Base-by-base conservation (phyloP, 2,888 invertebrate species). In the Hydriomena furcata region DNA sequence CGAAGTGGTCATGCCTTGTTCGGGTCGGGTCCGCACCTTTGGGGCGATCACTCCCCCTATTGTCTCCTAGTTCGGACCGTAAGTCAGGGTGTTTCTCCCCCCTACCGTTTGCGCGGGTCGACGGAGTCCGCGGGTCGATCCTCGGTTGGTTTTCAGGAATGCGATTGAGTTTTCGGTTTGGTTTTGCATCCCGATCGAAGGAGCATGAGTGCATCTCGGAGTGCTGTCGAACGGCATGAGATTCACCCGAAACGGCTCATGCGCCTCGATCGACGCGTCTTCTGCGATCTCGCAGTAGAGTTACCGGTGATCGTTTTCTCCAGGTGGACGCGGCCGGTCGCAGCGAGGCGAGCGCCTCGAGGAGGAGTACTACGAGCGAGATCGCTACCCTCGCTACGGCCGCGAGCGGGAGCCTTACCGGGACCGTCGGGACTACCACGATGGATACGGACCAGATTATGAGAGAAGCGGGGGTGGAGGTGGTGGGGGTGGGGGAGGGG, bases 291-390 rank as follows among this genome's bases (percentile, higher is more conserved):
- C 7, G 7, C 7, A 10, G 23, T 6, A 1, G 27, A 12, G n/a
- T n/a, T n/a, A n/a, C n/a, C n/a, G n/a, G n/a, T 8, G 5, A 1
- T 6, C 7, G 1, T 61, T 20, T 37, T 7, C 23, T 55, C 1
- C 74, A 85, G 87, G 88, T 48, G 82, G 83, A 55, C 73, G 88
- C 55, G 71, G 80, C 54, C 86, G 93, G 56, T 89, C 89, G 61
- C 78, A 91, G 61, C 85, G 93, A 56, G 82, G 86, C 57, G 91
- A 90, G 72, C 81, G 93, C 76, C 73, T 93, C 79, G 82, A 84
- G 71, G 93, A 93, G 67, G 93, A 93, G 65, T 84, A 88, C 67
- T 86, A 87, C 79, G 61, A 68, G 61, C 82, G 84, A 55, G 74
- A 76, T 54, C 75, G 79, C 46, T 76, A 76, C 65, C 61, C 67